A percentile compares a stretch with the other conserved stretches of the same genome.
phyloP scores from a whole-genome alignment of 1,140 invertebrate genomes.

The Plectrocnemia conspersa region DNA sequence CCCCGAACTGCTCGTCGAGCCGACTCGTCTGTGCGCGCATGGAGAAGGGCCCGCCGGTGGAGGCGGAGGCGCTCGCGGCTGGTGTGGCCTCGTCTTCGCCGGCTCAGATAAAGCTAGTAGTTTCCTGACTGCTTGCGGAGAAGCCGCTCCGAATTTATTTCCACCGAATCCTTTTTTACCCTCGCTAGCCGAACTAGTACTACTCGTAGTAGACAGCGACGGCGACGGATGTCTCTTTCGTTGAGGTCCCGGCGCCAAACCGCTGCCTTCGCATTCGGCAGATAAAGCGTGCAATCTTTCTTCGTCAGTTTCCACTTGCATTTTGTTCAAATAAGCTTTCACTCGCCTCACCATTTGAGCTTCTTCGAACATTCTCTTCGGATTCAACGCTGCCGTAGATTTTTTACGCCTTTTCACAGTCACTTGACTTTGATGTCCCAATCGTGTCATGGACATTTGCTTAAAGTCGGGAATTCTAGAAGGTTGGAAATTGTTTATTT shows the following conservation, averaged over 20 bases:
- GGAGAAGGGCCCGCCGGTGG: conserved; percentile 57
- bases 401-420: conserved; percentile 90
- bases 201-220: conserved; percentile 83
- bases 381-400: conserved; percentile 84
- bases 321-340: conserved; percentile 89
- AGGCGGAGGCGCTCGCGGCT: conserved; percentile 62
- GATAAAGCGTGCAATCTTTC: conserved; percentile 84
- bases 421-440: conserved; percentile 60
- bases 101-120: conserved; percentile 82
- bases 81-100: conserved; percentile 82
- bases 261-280: conserved; percentile 78
- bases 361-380: conserved; percentile 98
- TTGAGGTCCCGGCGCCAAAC: conserved; percentile 54
- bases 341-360: conserved; percentile 95
- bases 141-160: conserved; percentile 82
- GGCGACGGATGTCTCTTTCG: conserved; percentile 77
- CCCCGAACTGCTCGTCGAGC: conserved; percentile 50
- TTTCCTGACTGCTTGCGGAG: conserved; percentile 92
- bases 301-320: conserved; percentile 90
- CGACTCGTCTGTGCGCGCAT: conserved; percentile 62
- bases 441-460: conserved; percentile 69
- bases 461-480: conserved; percentile 85
- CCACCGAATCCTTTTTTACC: conserved; percentile 58
- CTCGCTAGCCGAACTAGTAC: conserved; percentile 82
- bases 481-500: conserved; percentile 79